phyloP scores from a whole-genome alignment of 2,888 invertebrate genomes.

The Ennomos erosarius region DNA sequence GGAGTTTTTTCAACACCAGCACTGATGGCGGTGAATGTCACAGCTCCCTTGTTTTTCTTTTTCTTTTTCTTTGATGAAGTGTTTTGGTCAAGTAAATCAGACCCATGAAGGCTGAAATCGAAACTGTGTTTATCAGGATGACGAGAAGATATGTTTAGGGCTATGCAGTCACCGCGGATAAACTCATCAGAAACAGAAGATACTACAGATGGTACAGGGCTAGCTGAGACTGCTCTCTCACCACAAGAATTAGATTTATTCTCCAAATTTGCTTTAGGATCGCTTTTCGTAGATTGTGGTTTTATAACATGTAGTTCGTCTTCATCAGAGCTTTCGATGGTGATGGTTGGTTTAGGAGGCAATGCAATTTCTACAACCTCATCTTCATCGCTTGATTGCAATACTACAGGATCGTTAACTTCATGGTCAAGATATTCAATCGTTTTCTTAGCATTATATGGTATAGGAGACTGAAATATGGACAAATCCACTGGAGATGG shows the following conservation, averaged over 20 bases:
- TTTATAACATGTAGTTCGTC: slow-evolving; percentile 63
- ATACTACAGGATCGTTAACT: slow-evolving; percentile 50
- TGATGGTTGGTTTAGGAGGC: slow-evolving; percentile 78
- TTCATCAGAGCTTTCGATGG: slow-evolving; percentile 81
- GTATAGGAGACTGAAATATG: slow-evolving; percentile 64
- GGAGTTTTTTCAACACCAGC: slow-evolving; percentile 41
- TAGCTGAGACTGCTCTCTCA: slow-evolving; percentile 66
- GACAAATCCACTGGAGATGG: slow-evolving; percentile 57
- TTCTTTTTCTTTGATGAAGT: slow-evolving; percentile 73
- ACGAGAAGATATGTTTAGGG: slow-evolving; percentile 77
- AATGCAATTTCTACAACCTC: slow-evolving; percentile 78
- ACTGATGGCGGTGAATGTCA: slow-evolving; percentile 61
- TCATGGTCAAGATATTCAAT: slow-evolving; percentile 72
- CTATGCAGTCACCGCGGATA: slow-evolving; percentile 78
- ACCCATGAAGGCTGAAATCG: slow-evolving; percentile 80
- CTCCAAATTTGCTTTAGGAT: slow-evolving; percentile 41
- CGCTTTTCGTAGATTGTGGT: slow-evolving; percentile 42
- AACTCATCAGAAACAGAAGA: slow-evolving; percentile 82
- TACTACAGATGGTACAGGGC: slow-evolving; percentile 78
- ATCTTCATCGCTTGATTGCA: slow-evolving; percentile 79
- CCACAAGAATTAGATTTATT: slow-evolving; percentile 44
- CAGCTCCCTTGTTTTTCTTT: slow-evolving; percentile 67
- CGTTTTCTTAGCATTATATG: slow-evolving; percentile 61
- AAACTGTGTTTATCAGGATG: slow-evolving; percentile 69
- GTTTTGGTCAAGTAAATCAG: slow-evolving; percentile 68